phyloP scores from a whole-genome alignment of 1,140 invertebrate species.

The Drosophila trapezifrons region DNA sequence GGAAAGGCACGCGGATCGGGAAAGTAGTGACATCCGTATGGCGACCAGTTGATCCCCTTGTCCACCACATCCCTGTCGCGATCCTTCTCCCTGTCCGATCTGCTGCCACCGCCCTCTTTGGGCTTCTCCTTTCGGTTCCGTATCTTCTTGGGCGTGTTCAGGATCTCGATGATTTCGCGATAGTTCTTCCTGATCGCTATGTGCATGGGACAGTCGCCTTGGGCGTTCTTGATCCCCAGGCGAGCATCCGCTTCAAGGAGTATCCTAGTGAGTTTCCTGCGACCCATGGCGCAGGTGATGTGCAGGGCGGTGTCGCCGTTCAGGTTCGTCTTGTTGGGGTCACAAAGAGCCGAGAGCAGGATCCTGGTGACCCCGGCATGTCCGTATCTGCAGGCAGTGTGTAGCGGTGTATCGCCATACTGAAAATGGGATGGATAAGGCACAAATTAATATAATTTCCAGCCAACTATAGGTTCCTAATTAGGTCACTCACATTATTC shows the following conservation, averaged over 20 bases:
- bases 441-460: background rate
- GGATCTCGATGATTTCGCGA: slow-evolving; percentile 91
- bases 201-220: slow-evolving; percentile 95
- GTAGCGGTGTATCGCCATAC: slow-evolving; percentile 98
- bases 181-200: slow-evolving; percentile 95
- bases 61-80: slow-evolving; percentile 79
- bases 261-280: slow-evolving; percentile 95
- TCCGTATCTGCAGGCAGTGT: slow-evolving; percentile 96
- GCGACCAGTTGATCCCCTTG: slow-evolving; percentile 89
- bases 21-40: slow-evolving; percentile 95
- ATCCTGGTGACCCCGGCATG: slow-evolving; percentile 98
- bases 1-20: slow-evolving; percentile 93
- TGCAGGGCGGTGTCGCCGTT: slow-evolving; percentile 98
- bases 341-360: slow-evolving; percentile 94
- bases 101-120: slow-evolving; percentile 58
- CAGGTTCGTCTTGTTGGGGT: slow-evolving; percentile 96
- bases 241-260: slow-evolving; percentile 94
- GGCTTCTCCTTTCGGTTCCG: slow-evolving; percentile 74
- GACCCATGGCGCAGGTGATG: slow-evolving; percentile 96
- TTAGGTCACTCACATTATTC: slow-evolving; percentile 91
- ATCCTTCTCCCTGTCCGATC: slow-evolving; percentile 70
- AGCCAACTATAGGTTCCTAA: slow-evolving; percentile 19
- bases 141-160: slow-evolving; percentile 86
- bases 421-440: slow-evolving; percentile 70
- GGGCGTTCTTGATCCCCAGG: slow-evolving; percentile 92